These are phyloP conservation scores for Prosopocoilus inquinatus DNA, from an alignment of 2,888 invertebrate genomes.

Conservation along the genomic window DNA sequence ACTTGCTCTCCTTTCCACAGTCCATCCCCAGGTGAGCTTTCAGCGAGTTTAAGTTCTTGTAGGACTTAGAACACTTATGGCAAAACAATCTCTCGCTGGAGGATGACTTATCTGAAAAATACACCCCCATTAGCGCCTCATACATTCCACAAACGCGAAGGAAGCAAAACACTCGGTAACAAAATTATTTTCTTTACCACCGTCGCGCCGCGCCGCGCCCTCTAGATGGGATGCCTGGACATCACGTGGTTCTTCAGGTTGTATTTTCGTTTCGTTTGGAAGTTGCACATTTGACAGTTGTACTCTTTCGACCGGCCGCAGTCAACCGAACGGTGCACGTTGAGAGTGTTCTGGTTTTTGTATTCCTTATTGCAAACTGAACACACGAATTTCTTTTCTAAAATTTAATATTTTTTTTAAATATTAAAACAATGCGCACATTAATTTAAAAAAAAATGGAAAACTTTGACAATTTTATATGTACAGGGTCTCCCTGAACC, in stretches of 20 bases:
- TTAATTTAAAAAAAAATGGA: too few relatives aligned
- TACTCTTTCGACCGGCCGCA: conserved; percentile 19
- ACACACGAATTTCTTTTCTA: conserved; percentile 10
- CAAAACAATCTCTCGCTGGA: conserved; percentile 7
- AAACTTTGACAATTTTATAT: too few relatives aligned
- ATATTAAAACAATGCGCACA: background rate
- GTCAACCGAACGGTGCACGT: conserved; percentile 18
- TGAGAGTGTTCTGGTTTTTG: conserved; percentile 23
- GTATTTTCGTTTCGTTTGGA: conserved; percentile 18
- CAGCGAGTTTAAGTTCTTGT: conserved; percentile 25
- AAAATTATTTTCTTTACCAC: too few relatives aligned
- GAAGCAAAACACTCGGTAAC: too few relatives aligned
- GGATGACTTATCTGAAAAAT: background rate
- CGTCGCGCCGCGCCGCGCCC: background rate
- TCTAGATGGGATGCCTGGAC: background rate
- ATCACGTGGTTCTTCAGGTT: conserved; percentile 19
- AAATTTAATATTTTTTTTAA: background rate
- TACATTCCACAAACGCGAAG: too few relatives aligned
- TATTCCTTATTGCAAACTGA: conserved; percentile 20
- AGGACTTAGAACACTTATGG: conserved; percentile 21
- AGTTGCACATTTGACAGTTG: conserved; percentile 15
- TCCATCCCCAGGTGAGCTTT: conserved; percentile 19
- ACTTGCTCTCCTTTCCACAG: conserved; percentile 13
- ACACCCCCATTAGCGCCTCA: background rate
- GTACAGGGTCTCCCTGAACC: too few relatives aligned